Base-by-base conservation (phyloP, 2,113 vertebrate species). In the Casuarius casuarius region DNA sequence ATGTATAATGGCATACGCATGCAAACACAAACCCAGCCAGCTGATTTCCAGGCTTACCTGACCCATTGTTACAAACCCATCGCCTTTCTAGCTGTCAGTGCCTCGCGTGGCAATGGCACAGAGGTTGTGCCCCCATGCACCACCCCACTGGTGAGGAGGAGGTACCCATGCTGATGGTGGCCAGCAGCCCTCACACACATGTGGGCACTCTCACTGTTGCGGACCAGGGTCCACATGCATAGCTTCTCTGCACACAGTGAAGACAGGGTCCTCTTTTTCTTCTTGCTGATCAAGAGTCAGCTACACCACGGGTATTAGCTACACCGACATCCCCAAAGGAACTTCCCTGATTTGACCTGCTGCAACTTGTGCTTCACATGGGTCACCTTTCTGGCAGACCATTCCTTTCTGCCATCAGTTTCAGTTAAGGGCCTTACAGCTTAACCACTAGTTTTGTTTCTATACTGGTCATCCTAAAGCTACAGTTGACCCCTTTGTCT, bases 1-100 rank as follows among this genome's bases (percentile, higher is more conserved):
- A 54, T 74, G 33, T 48, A 12, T 15, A 28, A 19, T 48, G 19
- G 8, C 38, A 9, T 0, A 1, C 44, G 31, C 0, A 0, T 54
- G 5, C 72, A 35, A 63, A 73, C 9, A 48, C 18, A 74, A 66
- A 2, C 40, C 8, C 2, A 26, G 31, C 52, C 44, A 25, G 44
- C 42, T 85, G 31, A 1, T 15, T 71, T 13, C 18, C 20, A 3
- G 0, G 6, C 42, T 71, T 35, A 48, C 33, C 44, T 70, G 61
- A 63, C 42, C 28, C 15, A 1, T 49, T 58, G 17, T 14, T 71
- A 15, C 20, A 59, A 58, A 46, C 5, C 1, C 46, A 14, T 18
- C 61, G 74, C 16, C n/a, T 70, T 48, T 48, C 46, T 48, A 18
- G 3, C 35, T 62, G 0, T 14, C 25, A 65, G 70, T 63, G 31